Evolutionary conservation across 2,888 invertebrate species (phyloP).

Genomic region (Adelognathus sp.): DNA sequence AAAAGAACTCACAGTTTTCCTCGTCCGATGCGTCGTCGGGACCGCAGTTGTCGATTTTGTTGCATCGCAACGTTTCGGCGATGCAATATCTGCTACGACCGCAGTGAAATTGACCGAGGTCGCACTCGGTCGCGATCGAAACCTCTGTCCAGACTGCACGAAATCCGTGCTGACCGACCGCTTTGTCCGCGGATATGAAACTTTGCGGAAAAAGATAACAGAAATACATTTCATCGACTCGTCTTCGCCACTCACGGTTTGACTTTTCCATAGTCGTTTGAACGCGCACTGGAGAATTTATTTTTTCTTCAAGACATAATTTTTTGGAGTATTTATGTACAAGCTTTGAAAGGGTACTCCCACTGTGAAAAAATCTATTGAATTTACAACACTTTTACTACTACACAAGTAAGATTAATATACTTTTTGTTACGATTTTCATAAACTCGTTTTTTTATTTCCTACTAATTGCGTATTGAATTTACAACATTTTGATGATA

Average conservation of each 20-base stretch:
- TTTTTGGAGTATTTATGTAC: no score
- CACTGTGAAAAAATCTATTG: no score
- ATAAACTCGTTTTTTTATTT: background rate
- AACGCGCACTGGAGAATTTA: no score
- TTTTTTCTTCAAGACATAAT: no score
- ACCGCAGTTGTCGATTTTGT: constrained; percentile 93
- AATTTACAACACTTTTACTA: no score
- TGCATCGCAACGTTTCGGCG: constrained; percentile 89
- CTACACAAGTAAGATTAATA: no score
- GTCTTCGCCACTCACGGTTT: background rate
- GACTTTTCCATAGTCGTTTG: no score
- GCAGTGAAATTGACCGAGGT: constrained; percentile 86
- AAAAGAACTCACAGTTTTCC: constrained; percentile 88
- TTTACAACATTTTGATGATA: no score
- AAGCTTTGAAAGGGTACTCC: no score
- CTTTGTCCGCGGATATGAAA: constrained; percentile 97
- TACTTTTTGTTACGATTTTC: no score
- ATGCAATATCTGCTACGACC: constrained; percentile 90
- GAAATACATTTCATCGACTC: background rate
- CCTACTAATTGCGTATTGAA: no score
- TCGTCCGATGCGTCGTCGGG: constrained; percentile 89
- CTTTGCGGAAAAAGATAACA: constrained; percentile 81
- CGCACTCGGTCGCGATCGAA: constrained; percentile 83
- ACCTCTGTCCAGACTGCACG: constrained; percentile 98
- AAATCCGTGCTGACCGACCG: constrained; percentile 96